Evolutionary conservation across 2,888 invertebrate genomes (phyloP).

Genomic region (Allolobophora icterica): DNA sequence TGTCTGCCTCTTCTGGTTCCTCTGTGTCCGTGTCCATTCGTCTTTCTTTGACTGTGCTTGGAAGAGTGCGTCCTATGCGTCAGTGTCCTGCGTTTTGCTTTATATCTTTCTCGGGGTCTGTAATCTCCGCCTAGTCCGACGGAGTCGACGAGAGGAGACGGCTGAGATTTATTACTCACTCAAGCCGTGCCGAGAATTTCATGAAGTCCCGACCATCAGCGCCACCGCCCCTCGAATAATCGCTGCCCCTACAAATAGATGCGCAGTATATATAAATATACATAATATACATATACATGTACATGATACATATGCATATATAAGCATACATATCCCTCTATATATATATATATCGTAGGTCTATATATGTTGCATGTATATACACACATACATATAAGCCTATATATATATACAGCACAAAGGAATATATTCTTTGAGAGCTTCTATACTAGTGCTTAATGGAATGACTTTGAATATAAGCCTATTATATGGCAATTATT

Average conservation of each 20-base stretch:
- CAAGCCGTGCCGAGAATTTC: not conserved
- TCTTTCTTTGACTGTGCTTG: not conserved
- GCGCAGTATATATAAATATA: not conserved
- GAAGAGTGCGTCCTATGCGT: not conserved
- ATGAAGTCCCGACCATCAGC: conserved; percentile 3
- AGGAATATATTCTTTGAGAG: too few species aligned
- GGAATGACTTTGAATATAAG: too few species aligned
- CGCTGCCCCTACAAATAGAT: not conserved
- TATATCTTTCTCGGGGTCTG: not conserved
- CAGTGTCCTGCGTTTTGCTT: conserved; percentile 8
- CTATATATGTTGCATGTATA: too few species aligned
- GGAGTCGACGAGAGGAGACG: not conserved
- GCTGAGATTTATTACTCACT: not conserved
- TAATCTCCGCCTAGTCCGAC: not conserved
- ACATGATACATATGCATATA: not conserved
- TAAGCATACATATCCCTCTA: not conserved
- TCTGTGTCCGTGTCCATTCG: not conserved
- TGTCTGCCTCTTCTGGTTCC: not conserved
- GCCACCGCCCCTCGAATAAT: not conserved
- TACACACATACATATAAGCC: too few species aligned
- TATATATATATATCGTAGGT: not conserved
- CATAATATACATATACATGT: too few species aligned
- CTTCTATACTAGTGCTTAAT: too few species aligned
- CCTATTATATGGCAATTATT: too few species aligned
- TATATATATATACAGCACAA: too few species aligned